A percentile compares a stretch with the other conserved stretches of the same genome.
phyloP scores from a whole-genome alignment of 2,797 vertebrate species.

The Pteropus rufus region DNA sequence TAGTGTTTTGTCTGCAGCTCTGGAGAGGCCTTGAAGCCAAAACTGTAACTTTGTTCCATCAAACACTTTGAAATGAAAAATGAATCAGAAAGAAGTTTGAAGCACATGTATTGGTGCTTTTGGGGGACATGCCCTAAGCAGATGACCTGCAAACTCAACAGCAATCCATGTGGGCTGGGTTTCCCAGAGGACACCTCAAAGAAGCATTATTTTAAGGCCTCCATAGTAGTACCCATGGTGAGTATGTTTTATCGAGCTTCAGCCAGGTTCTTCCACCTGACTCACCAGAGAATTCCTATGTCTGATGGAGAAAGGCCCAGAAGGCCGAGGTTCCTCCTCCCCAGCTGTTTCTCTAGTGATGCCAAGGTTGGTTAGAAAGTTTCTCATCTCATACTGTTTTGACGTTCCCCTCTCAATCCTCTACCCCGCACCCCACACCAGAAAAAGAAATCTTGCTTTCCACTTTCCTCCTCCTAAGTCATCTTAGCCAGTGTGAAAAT shows the following conservation, averaged over 20 bases:
- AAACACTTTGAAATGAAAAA: neutral
- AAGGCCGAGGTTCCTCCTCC: neutral
- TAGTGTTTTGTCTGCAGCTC: neutral
- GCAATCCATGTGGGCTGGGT: neutral
- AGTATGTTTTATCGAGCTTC: neutral
- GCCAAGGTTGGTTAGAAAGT: constrained; percentile 59
- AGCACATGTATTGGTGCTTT: neutral
- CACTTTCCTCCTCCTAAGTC: neutral
- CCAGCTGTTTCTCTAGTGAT: constrained; percentile 61
- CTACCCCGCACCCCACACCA: neutral
- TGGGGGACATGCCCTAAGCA: neutral
- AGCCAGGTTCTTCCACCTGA: neutral
- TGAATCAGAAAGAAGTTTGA: neutral
- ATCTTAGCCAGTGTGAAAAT: constrained; percentile 70
- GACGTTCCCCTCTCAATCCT: neutral
- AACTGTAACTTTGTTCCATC: neutral
- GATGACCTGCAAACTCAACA: neutral
- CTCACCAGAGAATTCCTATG: neutral
- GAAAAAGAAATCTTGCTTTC: neutral
- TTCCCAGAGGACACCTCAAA: neutral
- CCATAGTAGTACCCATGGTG: neutral
- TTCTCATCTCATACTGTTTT: constrained; percentile 37
- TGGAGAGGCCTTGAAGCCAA: neutral
- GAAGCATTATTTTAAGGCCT: neutral
- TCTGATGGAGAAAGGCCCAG: neutral